Evolutionary conservation across 1,140 invertebrate genomes (phyloP).

Genomic region (fruit fly (Drosophila melanogaster)): Release_6_plus_ISO1_MT NT_033777.3:15761501-15762000

Average conservation of each 20-base stretch:
- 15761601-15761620: slow-evolving; percentile 50
- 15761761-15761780: slow-evolving; percentile 21
- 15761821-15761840: slow-evolving; percentile 62
- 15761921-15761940: slow-evolving; percentile 24
- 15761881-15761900: slow-evolving; percentile 64
- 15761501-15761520: slow-evolving; percentile 43
- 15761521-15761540: slow-evolving; percentile 20
- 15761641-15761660: neutral
- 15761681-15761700: slow-evolving; percentile 78
- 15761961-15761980: neutral
- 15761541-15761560: slow-evolving; percentile 66
- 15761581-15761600: slow-evolving; percentile 43
- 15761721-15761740: neutral
- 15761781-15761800: slow-evolving; percentile 56
- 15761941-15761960: slow-evolving; percentile 25
- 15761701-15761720: slow-evolving; percentile 53
- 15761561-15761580: slow-evolving; percentile 74
- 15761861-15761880: slow-evolving; percentile 68
- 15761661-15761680: slow-evolving; percentile 48
- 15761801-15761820: slow-evolving; percentile 69
- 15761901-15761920: slow-evolving; percentile 75
- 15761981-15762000: slow-evolving; percentile 34
- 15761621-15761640: neutral
- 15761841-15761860: slow-evolving; percentile 74
- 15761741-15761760: slow-evolving; percentile 14